Evolutionary conservation across 2,113 vertebrate species (phyloP).

Genomic region (Narcine bancroftii): DNA sequence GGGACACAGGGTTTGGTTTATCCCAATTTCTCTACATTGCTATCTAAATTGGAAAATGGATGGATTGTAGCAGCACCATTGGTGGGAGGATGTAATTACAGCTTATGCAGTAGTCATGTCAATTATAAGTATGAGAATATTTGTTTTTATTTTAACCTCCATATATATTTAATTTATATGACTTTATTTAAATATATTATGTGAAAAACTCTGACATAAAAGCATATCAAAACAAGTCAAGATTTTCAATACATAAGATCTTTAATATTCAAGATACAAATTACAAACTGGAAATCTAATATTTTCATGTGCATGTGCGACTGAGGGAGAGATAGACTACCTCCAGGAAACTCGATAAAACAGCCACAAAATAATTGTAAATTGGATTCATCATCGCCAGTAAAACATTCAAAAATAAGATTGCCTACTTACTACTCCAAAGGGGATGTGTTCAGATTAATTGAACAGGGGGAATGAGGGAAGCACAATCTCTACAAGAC

Average conservation of each 20-base stretch:
- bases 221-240: no score
- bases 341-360: background rate
- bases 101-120: background rate
- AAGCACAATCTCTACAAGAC: background rate
- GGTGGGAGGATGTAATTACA: background rate
- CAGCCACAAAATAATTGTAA: background rate
- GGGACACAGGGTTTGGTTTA: background rate
- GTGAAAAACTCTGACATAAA: no score
- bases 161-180: no score
- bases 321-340: background rate
- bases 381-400: background rate
- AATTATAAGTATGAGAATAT: background rate
- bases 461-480: background rate
- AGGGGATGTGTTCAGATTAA: background rate
- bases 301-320: no score
- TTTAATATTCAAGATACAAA: background rate
- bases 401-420: background rate
- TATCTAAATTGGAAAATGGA: background rate
- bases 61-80: background rate
- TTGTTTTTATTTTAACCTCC: no score
- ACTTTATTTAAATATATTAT: no score
- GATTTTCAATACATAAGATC: background rate
- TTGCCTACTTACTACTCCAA: background rate
- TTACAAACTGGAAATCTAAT: no score
- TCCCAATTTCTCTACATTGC: background rate